Conservation (phyloP, 2,888 invertebrate genomes). For the Ferdinandea cuprea region DNA sequence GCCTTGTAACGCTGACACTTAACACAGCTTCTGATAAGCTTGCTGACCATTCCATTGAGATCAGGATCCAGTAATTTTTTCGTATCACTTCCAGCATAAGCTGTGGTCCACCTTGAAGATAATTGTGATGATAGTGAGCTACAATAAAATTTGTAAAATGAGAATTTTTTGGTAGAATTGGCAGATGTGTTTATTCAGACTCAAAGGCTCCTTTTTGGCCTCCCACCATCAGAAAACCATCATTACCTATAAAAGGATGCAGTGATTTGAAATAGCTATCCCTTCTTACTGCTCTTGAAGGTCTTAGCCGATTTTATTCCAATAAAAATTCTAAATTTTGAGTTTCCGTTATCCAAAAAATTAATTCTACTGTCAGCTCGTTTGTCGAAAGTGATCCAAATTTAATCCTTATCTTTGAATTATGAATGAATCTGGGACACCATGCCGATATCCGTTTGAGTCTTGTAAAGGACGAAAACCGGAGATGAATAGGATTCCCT, state of each 20-base stretch:
- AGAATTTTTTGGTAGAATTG: conserved; percentile 12
- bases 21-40: conserved; percentile 4
- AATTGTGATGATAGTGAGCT: conserved; percentile 8
- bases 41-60: not conserved
- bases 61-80: not conserved
- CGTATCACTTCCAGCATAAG: conserved; percentile 19
- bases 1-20: conserved; percentile 16
- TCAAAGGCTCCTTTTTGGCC: not conserved
- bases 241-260: conserved; percentile 17
- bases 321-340: conserved; percentile 15
- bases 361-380: conserved; percentile 1
- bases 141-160: conserved; percentile 7
- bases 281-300: not conserved
- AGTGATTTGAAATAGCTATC: conserved; percentile 2
- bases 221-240: conserved; percentile 3
- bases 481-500: conserved; percentile 3
- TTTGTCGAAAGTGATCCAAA: conserved; percentile 6
- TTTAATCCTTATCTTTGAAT: not conserved
- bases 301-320: not conserved
- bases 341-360: not conserved
- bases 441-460: not conserved
- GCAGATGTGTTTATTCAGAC: conserved; percentile 19
- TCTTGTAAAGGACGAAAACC: conserved; percentile 7
- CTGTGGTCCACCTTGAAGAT: conserved; percentile 11
- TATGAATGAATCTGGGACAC: conserved; percentile 16